Conservation (phyloP, 2,888 invertebrate genomes). For the Bombylius discolor region DNA sequence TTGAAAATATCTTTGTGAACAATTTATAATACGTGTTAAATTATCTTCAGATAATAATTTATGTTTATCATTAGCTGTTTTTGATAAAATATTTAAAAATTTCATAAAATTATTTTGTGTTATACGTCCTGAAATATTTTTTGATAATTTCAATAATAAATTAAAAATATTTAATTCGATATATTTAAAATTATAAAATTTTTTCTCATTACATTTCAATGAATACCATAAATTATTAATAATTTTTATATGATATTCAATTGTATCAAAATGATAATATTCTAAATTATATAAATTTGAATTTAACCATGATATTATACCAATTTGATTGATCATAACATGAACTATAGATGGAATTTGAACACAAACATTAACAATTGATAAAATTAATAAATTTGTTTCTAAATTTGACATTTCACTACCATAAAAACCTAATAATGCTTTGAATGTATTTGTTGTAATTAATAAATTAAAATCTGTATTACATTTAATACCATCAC, state of each 20-base stretch:
- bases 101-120: conserved; percentile 23
- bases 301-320: conserved; percentile 57
- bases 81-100: conserved; percentile 28
- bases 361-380: conserved; percentile 48
- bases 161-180: conserved; percentile 24
- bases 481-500: conserved; percentile 61
- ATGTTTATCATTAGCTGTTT: conserved; percentile 20
- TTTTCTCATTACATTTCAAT: conserved; percentile 22
- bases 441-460: conserved; percentile 61
- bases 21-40: conserved; percentile 25
- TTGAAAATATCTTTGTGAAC: conserved; percentile 24
- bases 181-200: conserved; percentile 24
- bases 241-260: conserved; percentile 31
- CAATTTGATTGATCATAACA: conserved; percentile 52
- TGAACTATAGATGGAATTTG: conserved; percentile 50
- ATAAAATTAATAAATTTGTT: conserved; percentile 51
- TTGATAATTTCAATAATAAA: conserved; percentile 24
- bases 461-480: conserved; percentile 61
- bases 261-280: conserved; percentile 34
- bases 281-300: conserved; percentile 30
- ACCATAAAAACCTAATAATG: conserved; percentile 57
- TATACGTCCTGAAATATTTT: conserved; percentile 29
- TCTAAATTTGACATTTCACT: conserved; percentile 49
- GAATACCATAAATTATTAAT: conserved; percentile 33
- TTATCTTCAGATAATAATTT: conserved; percentile 18